A percentile compares a stretch with the other conserved stretches of the same genome.
Evolutionary conservation across 2,113 vertebrate genomes (phyloP).

Genomic region (Pachyramphus minor): DNA sequence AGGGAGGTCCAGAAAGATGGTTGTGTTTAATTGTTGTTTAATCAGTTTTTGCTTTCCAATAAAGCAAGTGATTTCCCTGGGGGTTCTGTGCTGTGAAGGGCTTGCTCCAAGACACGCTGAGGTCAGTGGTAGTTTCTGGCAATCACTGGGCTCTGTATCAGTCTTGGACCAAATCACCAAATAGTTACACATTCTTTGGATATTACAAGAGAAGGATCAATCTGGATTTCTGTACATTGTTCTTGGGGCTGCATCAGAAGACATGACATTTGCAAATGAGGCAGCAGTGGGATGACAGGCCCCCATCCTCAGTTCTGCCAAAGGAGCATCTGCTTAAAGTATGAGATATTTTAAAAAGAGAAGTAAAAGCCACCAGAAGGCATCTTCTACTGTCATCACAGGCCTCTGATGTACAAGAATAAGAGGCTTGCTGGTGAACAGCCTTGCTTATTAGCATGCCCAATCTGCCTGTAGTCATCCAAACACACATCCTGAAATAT

Average conservation of each 20-base stretch:
- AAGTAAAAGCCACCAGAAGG: not conserved
- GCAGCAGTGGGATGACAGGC: not conserved
- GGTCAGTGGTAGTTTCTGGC: not conserved
- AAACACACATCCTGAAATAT: not conserved
- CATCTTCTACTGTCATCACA: not conserved
- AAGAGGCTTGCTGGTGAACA: not conserved
- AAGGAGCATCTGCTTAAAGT: not conserved
- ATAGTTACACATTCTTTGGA: not conserved
- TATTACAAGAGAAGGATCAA: not conserved
- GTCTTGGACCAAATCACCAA: not conserved
- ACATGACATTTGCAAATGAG: not conserved
- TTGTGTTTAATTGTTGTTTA: not conserved
- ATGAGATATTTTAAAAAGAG: not conserved
- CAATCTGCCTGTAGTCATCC: not conserved
- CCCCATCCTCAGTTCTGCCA: not conserved
- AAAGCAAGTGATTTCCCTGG: not conserved
- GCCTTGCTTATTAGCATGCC: not conserved
- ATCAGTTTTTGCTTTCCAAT: not conserved
- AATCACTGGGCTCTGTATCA: not conserved
- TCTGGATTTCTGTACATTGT: not conserved
- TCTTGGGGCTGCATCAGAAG: not conserved
- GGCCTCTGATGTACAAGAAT: not conserved
- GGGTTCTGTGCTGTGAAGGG: not conserved
- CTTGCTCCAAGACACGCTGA: not conserved
- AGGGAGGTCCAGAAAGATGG: not conserved